phyloP scores from a whole-genome alignment of 2,888 invertebrate genomes.

The Resseliella maxima region DNA sequence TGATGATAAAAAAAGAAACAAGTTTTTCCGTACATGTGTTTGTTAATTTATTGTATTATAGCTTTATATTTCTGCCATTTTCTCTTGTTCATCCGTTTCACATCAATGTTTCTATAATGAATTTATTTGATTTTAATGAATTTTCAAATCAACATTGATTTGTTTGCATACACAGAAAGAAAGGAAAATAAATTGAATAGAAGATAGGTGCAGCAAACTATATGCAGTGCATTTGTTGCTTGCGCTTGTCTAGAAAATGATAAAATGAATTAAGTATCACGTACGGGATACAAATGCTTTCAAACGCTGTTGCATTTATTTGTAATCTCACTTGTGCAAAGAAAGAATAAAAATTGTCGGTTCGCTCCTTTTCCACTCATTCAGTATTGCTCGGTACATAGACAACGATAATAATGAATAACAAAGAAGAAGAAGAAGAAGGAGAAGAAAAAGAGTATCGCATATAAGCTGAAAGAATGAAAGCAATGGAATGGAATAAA shows the following conservation, averaged over 20 bases:
- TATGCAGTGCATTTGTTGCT: neutral
- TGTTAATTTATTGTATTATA: neutral
- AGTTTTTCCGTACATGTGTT: neutral
- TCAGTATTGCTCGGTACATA: neutral
- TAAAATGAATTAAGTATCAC: neutral
- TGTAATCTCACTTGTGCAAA: neutral
- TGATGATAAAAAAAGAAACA: neutral
- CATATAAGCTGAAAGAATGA: neutral
- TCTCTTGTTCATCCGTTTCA: neutral
- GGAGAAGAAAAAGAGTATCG: no score
- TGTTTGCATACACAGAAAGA: no score
- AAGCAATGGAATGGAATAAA: neutral
- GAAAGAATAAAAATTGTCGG: neutral
- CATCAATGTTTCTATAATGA: neutral
- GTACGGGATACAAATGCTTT: neutral
- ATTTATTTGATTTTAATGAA: conserved; percentile 43
- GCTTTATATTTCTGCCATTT: neutral
- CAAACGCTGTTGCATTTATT: conserved; percentile 29
- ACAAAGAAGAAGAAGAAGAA: neutral
- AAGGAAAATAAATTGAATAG: neutral
- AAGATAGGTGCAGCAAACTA: neutral
- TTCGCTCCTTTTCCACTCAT: neutral
- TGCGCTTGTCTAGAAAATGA: neutral
- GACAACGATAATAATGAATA: neutral
- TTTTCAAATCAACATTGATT: conserved; percentile 38